Percentiles rank a stretch among this genome's conserved stretches.
Conservation (phyloP, 2,797 vertebrate species). For the Mionectes olivaceus region DNA sequence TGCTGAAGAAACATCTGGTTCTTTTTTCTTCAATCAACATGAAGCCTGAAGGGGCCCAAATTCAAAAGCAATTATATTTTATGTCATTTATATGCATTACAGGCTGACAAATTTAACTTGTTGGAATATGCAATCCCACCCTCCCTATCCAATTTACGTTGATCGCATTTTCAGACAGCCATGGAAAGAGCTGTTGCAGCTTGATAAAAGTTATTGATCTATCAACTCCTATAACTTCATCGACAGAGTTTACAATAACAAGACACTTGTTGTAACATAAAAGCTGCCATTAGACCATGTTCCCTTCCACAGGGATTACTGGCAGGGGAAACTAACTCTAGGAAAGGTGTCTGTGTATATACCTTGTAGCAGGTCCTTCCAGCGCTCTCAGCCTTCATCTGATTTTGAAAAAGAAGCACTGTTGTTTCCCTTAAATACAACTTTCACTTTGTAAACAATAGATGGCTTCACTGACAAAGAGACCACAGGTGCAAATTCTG, state of each 20-base stretch:
- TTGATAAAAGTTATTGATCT: constrained; percentile 79
- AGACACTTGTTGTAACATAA: constrained; percentile 69
- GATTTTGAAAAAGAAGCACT: constrained; percentile 49
- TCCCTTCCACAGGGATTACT: constrained; percentile 67
- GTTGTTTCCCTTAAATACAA: constrained; percentile 46
- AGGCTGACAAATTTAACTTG: constrained; percentile 79
- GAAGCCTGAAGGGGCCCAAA: constrained; percentile 77
- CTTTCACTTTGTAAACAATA: constrained; percentile 67
- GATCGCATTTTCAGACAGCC: constrained; percentile 76
- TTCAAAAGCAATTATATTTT: constrained; percentile 81
- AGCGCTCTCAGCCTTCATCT: constrained; percentile 41
- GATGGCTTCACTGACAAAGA: constrained; percentile 29
- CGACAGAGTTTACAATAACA: constrained; percentile 67
- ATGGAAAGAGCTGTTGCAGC: constrained; percentile 73
- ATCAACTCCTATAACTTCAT: constrained; percentile 74
- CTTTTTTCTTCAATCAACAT: constrained; percentile 80
- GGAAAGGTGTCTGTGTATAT: constrained; percentile 63
- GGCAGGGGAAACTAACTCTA: constrained; percentile 52
- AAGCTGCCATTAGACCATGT: constrained; percentile 52
- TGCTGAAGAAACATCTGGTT: constrained; percentile 79
- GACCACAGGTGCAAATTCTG: neutral
- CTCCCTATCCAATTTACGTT: constrained; percentile 73
- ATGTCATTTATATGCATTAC: constrained; percentile 78
- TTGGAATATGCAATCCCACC: constrained; percentile 78
- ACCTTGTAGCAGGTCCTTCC: constrained; percentile 63